phyloP scores from a whole-genome alignment of 1,140 invertebrate species.

The Drosophila ohnishii region DNA sequence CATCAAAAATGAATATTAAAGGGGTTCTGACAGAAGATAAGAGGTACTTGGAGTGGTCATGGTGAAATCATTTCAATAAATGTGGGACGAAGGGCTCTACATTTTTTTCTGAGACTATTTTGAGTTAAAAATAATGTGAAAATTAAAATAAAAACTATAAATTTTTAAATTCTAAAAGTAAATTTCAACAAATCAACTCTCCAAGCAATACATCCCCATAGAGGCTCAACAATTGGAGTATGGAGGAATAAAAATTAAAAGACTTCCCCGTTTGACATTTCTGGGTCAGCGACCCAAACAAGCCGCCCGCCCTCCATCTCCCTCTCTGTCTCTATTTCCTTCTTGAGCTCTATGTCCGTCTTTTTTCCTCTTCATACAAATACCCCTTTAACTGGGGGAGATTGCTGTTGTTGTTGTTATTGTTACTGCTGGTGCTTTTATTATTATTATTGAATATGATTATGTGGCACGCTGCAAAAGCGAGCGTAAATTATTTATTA shows the following conservation, averaged over 20 bases:
- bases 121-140: background rate
- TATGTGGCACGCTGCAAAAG: conserved; percentile 80
- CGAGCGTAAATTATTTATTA: conserved; percentile 79
- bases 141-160: conserved; percentile 1
- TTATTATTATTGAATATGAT: conserved; percentile 79
- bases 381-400: conserved; percentile 24
- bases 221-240: conserved; percentile 27
- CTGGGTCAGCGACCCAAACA: conserved; percentile 82
- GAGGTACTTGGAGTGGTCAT: background rate
- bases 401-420: conserved; percentile 41
- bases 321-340: background rate
- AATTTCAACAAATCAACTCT: conserved; percentile 5
- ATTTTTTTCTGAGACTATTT: too few species aligned
- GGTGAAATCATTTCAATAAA: conserved; percentile 14
- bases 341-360: conserved; percentile 6
- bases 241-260: conserved; percentile 61
- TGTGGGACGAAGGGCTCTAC: too few species aligned
- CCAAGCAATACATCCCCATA: conserved; percentile 4
- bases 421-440: conserved; percentile 36
- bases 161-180: too few species aligned
- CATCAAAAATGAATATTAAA: background rate
- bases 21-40: conserved; percentile 5
- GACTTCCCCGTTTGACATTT: conserved; percentile 81
- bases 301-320: conserved; percentile 32
- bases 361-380: background rate